phyloP scores from a whole-genome alignment of 2,888 invertebrate genomes.

The Drosophila kuntzei region DNA sequence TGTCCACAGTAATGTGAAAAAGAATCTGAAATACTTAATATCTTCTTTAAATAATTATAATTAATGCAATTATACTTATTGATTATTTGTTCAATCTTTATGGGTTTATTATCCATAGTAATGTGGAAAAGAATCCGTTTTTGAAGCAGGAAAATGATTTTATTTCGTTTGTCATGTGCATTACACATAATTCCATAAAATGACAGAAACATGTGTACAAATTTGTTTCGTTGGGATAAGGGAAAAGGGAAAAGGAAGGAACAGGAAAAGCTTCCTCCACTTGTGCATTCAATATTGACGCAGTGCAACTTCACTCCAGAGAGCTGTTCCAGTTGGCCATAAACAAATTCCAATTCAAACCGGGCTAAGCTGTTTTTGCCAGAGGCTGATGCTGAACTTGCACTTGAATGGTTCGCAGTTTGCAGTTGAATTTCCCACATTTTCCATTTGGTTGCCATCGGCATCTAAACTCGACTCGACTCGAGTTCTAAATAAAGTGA shows the following conservation, averaged over 20 bases:
- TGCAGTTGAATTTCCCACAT: constrained; percentile 51
- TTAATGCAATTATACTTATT: too few species aligned
- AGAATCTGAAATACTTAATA: too few species aligned
- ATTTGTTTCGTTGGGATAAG: constrained; percentile 70
- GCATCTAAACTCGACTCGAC: constrained; percentile 12
- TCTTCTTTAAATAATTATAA: too few species aligned
- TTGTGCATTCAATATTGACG: constrained; percentile 17
- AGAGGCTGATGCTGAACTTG: constrained; percentile 56
- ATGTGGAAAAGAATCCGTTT: constrained; percentile 56
- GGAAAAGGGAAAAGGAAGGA: neutral
- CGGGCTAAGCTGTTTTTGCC: constrained; percentile 72
- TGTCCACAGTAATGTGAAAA: too few species aligned
- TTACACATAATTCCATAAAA: constrained; percentile 78
- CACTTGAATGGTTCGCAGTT: constrained; percentile 65
- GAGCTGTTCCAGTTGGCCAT: constrained; percentile 69
- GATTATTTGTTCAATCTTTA: neutral
- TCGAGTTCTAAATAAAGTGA: constrained; percentile 69
- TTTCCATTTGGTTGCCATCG: constrained; percentile 51
- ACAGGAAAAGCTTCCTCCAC: constrained; percentile 9
- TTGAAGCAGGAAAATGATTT: constrained; percentile 69
- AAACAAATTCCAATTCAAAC: constrained; percentile 71
- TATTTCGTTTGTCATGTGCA: constrained; percentile 73
- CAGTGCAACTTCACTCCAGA: constrained; percentile 39
- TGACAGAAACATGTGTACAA: constrained; percentile 82
- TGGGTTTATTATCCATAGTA: constrained; percentile 31